Conservation (phyloP, 2,113 vertebrate genomes). For the Alces alces region DNA sequence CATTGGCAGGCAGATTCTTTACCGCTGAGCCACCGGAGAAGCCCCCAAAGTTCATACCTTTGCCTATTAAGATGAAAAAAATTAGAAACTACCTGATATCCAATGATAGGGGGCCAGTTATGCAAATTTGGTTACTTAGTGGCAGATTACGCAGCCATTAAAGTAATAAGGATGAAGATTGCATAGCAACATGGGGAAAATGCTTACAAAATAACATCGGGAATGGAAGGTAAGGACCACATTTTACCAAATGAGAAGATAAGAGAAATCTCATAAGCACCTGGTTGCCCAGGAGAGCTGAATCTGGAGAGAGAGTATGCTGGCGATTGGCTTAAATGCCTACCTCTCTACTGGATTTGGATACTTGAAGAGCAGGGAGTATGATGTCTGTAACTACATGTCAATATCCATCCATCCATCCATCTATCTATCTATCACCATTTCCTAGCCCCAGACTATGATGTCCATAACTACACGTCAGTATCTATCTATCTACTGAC, state of each 20-base stretch:
- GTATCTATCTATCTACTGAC: too few species aligned
- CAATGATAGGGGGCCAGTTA: background rate
- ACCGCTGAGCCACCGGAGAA: fast-evolving
- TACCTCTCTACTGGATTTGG: background rate
- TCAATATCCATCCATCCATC: background rate
- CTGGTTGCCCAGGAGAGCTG: background rate
- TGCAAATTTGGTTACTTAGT: background rate
- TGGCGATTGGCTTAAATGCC: background rate
- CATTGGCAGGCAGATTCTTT: background rate
- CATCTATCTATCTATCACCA: background rate
- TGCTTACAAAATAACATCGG: background rate
- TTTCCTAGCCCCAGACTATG: background rate
- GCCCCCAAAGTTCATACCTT: background rate
- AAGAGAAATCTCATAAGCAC: background rate
- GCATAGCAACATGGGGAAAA: background rate
- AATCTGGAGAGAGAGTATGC: background rate
- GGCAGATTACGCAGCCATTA: background rate
- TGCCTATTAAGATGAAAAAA: background rate
- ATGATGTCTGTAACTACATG: background rate
- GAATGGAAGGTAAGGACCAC: background rate
- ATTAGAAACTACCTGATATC: background rate
- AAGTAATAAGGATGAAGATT: background rate
- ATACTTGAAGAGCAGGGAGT: background rate
- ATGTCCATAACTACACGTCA: too few species aligned
- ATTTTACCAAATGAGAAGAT: background rate